Evolutionary conservation across 2,888 invertebrate genomes (phyloP).

Genomic region (Epirrhoe alternata): DNA sequence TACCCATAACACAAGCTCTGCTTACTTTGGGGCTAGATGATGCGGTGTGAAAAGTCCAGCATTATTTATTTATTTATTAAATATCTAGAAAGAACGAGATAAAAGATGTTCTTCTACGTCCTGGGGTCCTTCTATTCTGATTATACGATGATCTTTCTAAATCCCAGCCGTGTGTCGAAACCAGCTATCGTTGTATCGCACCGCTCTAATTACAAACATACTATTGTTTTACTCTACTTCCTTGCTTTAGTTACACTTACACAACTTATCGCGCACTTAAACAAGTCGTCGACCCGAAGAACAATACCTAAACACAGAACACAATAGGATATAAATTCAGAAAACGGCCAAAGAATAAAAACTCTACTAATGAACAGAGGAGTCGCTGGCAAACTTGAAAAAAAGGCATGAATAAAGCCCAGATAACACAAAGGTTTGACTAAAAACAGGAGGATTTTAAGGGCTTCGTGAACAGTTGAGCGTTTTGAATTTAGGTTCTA

Average conservation of each 20-base stretch:
- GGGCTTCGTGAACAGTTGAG: too few species aligned
- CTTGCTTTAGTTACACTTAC: slow-evolving; percentile 33
- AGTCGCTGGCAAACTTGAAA: slow-evolving; percentile 13
- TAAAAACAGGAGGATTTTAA: too few species aligned
- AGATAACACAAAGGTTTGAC: too few species aligned
- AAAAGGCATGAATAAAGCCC: too few species aligned
- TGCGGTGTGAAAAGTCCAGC: too few species aligned
- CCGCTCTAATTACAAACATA: slow-evolving; percentile 31
- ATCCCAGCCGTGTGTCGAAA: not conserved
- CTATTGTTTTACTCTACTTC: slow-evolving; percentile 35
- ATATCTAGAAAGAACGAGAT: too few species aligned
- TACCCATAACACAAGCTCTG: too few species aligned
- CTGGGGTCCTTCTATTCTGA: too few species aligned
- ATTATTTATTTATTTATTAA: too few species aligned
- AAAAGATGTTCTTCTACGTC: too few species aligned
- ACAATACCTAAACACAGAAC: slow-evolving; percentile 53
- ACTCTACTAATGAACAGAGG: slow-evolving; percentile 44
- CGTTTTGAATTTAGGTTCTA: too few species aligned
- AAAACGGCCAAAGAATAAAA: slow-evolving; percentile 63
- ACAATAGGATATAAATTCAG: slow-evolving; percentile 67
- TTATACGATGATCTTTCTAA: not conserved
- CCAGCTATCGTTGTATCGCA: slow-evolving; percentile 6
- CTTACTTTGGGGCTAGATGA: too few species aligned
- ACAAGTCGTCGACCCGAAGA: slow-evolving; percentile 51
- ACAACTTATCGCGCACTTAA: slow-evolving; percentile 45